Evolutionary conservation across 2,113 vertebrate species (phyloP), one percentile per base, ranked within the genome.

Genomic region (Eulemur rufifrons): DNA sequence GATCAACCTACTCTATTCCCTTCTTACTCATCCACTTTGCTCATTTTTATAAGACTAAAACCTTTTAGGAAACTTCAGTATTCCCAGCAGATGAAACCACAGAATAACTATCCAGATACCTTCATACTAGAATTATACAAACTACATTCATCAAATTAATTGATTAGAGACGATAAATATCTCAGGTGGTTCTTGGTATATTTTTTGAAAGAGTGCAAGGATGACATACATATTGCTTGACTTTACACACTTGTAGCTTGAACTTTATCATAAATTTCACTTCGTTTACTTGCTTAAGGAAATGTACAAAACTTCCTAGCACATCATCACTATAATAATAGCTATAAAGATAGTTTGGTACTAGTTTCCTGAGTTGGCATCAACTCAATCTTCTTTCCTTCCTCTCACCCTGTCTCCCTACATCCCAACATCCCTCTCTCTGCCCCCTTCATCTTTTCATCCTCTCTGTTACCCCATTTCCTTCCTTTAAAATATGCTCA

Each of bases 11-110:
- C 54, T 87, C 52, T 82, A 42, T 82, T 83, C 5, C 6, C 20
- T 86, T 56, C 15, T 73, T 77, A 92, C 23, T 73, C 37, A 77
- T 71, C 10, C 0, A 59, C 32, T n/a, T 94, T 87, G 74, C 71
- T 88, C 84, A 71, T 86, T 91, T 95, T 59, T 95, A 7, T 86
- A 76, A 94, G 74, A 71, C 74, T 61, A 23, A 97, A 97, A 50
- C 42, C 47, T 74, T 90, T 64, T 83, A 94, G 17, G 59, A 95
- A 94, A 66, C 8, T 6, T 85, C n/a, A 34, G 71, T 77, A 45
- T 93, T 93, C 45, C 34, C 29, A 34, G 77, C 2, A 86, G 45
- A 63, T 83, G 39, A 85, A 94, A 90, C 32, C 71, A 63, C 8
- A 95, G 52, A 96, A 69, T 80, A 83, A 63, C 17, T 76, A 81